A percentile compares a stretch with the other conserved stretches of the same genome.
Conservation (phyloP, 1,140 invertebrate genomes). For the Condylostylus longicornis region DNA sequence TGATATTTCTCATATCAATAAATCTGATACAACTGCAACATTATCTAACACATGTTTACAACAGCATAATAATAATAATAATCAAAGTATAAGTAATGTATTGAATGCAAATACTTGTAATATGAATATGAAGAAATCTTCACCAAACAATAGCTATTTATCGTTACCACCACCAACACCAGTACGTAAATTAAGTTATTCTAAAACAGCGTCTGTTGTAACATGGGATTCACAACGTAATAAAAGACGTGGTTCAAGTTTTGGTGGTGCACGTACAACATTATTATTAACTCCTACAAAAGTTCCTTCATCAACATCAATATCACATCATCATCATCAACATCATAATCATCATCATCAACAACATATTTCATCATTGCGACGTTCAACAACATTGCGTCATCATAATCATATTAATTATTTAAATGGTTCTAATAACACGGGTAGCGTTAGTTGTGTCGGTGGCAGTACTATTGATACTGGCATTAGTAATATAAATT, state of each 20-base stretch:
- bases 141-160: conserved; percentile 11
- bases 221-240: conserved; percentile 44
- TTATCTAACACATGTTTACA: too few relatives aligned
- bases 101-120: too few relatives aligned
- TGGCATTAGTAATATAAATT: neutral
- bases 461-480: conserved; percentile 1
- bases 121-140: too few relatives aligned
- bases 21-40: too few relatives aligned
- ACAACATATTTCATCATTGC: conserved; percentile 34
- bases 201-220: conserved; percentile 35
- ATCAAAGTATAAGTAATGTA: too few relatives aligned
- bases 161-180: conserved; percentile 20
- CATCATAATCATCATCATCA: conserved; percentile 29
- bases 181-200: conserved; percentile 24
- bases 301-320: conserved; percentile 26
- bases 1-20: too few relatives aligned
- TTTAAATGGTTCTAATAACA: conserved; percentile 8
- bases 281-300: conserved; percentile 30
- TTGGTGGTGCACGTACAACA: conserved; percentile 40
- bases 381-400: conserved; percentile 39
- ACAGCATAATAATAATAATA: too few relatives aligned
- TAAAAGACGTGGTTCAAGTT: conserved; percentile 39
- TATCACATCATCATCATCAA: conserved; percentile 32
- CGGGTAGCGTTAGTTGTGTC: neutral
- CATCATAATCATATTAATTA: conserved; percentile 38